These are phyloP conservation scores for Aethes cnicana DNA, from an alignment of 2,888 invertebrate species.

Conservation along the genomic window DNA sequence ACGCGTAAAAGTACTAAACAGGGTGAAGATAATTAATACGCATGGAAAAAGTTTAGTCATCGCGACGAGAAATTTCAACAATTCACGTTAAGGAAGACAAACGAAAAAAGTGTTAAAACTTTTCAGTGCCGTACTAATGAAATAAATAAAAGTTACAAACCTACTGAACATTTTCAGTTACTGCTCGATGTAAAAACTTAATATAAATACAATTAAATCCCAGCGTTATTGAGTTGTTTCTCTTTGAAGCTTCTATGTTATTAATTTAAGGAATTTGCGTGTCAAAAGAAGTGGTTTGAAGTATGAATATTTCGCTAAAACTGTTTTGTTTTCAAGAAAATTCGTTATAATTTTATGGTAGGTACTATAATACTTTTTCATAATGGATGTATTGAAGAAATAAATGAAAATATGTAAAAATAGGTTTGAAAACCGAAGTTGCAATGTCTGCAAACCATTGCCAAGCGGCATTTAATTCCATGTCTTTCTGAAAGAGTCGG, in stretches of 20 bases:
- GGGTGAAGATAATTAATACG: neutral
- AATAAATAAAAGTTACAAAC: slow-evolving; percentile 15
- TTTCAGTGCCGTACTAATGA: slow-evolving; percentile 1
- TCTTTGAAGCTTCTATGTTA: slow-evolving; percentile 16
- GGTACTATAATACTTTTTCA: too few species aligned
- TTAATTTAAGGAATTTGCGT: slow-evolving; percentile 12
- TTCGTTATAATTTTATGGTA: neutral
- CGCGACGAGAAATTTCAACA: neutral
- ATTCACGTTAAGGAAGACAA: slow-evolving; percentile 4
- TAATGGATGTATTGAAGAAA: too few species aligned
- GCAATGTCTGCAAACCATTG: slow-evolving; percentile 21
- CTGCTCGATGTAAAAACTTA: slow-evolving; percentile 10
- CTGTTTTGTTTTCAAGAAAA: neutral
- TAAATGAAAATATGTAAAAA: neutral
- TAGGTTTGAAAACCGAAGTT: too few species aligned
- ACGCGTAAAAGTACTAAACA: neutral
- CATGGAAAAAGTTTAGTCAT: neutral
- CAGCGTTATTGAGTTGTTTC: slow-evolving; percentile 11
- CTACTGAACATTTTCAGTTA: slow-evolving; percentile 1
- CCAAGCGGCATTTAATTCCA: slow-evolving; percentile 42
- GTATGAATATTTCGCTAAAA: neutral
- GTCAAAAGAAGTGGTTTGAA: slow-evolving; percentile 6
- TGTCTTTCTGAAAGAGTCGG: slow-evolving; percentile 44
- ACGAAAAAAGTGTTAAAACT: slow-evolving; percentile 6
- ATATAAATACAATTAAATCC: slow-evolving; percentile 2